Evolutionary conservation across 2,888 invertebrate species (phyloP).

Genomic region (Drosophila hamatofila): DNA sequence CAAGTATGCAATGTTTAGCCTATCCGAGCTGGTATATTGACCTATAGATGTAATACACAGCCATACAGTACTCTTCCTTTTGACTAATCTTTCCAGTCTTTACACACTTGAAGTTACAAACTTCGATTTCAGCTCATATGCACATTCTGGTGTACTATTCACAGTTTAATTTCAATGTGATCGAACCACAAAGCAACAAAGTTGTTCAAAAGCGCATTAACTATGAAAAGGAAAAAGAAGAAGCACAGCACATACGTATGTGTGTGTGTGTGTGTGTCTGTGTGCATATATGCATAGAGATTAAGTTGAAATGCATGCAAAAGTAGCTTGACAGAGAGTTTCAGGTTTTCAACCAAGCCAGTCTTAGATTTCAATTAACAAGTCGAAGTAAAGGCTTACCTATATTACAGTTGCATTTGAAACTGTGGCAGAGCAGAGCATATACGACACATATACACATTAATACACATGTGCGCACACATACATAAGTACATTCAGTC

Average conservation of each 20-base stretch:
- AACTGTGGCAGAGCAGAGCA: background rate
- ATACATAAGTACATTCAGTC: too few relatives aligned
- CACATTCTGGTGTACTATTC: background rate
- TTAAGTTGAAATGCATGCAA: background rate
- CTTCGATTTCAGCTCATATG: background rate
- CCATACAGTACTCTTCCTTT: too few relatives aligned
- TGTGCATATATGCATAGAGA: background rate
- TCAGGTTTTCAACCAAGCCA: background rate
- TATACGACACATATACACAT: background rate
- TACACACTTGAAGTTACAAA: background rate
- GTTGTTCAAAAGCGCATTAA: background rate
- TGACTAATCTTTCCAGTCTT: background rate
- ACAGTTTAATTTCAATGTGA: background rate
- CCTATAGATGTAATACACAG: too few relatives aligned
- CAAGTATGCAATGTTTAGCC: too few relatives aligned
- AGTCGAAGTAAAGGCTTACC: background rate
- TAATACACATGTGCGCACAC: background rate
- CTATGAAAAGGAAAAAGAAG: too few relatives aligned
- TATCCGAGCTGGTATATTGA: too few relatives aligned
- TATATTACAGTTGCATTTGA: background rate
- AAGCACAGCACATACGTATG: background rate
- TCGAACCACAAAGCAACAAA: background rate
- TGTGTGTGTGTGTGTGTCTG: background rate
- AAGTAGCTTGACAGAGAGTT: background rate
- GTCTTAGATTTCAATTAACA: background rate